A percentile compares a stretch with the other conserved stretches of the same genome.
These are phyloP conservation scores for Autographa pulchrina DNA, from an alignment of 2,888 invertebrate genomes.

Conservation along the genomic window DNA sequence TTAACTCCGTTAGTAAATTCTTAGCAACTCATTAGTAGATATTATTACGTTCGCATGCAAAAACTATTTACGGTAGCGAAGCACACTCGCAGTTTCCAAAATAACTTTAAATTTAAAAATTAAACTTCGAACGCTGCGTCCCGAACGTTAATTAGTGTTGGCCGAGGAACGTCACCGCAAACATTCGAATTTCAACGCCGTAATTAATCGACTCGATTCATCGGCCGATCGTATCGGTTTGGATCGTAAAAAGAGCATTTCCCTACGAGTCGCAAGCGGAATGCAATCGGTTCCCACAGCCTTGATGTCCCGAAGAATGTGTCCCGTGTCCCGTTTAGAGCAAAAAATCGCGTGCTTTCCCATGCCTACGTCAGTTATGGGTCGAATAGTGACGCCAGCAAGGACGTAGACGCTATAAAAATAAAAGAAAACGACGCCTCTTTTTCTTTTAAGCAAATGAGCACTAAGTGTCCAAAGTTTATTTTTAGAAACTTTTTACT, in stretches of 20 bases:
- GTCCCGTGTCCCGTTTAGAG: conserved; percentile 74
- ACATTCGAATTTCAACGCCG: conserved; percentile 73
- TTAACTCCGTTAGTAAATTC: conserved; percentile 28
- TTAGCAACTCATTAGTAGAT: conserved; percentile 41
- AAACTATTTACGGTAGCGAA: conserved; percentile 40
- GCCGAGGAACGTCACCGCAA: conserved; percentile 71
- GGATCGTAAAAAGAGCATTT: conserved; percentile 82
- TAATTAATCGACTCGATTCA: conserved; percentile 84
- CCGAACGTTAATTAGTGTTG: conserved; percentile 75
- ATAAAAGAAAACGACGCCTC: conserved; percentile 38
- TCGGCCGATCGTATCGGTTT: conserved; percentile 81
- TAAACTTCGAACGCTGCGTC: conserved; percentile 56
- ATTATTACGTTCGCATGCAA: conserved; percentile 31
- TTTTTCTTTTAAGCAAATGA: conserved; percentile 53
- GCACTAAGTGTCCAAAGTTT: conserved; percentile 46
- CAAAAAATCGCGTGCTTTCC: conserved; percentile 87
- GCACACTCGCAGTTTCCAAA: conserved; percentile 46
- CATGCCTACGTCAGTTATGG: conserved; percentile 79
- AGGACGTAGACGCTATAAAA: conserved; percentile 57
- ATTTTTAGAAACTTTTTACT: conserved; percentile 54
- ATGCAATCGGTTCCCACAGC: conserved; percentile 88
- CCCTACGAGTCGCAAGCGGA: conserved; percentile 76
- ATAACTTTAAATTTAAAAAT: conserved; percentile 61
- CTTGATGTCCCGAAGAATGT: conserved; percentile 80
- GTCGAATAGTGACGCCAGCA: conserved; percentile 72